Evolutionary conservation across 1,140 invertebrate species (phyloP), one percentile per base, ranked within the genome.

Genomic region (Atopsyche davidsoni): DNA sequence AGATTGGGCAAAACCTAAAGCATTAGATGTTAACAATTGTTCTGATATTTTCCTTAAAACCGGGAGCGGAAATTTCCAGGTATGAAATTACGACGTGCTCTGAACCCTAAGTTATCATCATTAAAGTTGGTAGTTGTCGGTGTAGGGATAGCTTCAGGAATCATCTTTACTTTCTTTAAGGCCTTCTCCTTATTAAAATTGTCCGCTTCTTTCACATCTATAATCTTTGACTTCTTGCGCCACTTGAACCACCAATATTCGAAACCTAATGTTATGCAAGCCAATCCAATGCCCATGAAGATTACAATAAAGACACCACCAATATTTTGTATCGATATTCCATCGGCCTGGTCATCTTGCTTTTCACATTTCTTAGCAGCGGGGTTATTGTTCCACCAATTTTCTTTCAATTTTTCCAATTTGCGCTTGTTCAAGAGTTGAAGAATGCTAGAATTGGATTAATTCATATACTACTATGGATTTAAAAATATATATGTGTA

Each of bases 221-320:
- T 71, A 25, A 82, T 73, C 17, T 67, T 68, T 0, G 79, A 70
- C 52, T 72, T 71, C 57, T 79, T 82, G 47, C 79, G 74, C 66
- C 84, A 85, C 36, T 86, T 83, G 64, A 94, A 96, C 80, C 89
- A 96, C 83, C 91, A 96, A 62, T 96, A 97, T 68, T 98, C 95
- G 34, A 94, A 83, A 0, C 83, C 85, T n/a, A 98, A 71, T 0
- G 92, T 96, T 19, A 96, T 69, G 58, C 92, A 91, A 7, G 94
- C 91, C 60, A 96, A 73, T 0, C 86, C 86, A 32, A 96, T 95
- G 0, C 93, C 93, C 40, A 93, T 89, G 59, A 96, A 92, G 55
- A 96, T 95, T 0, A 96, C 89, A 35, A 98, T 93, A 62, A 98
- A 98, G 0, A 98, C 94, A 1, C 95, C 95, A 31, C 95, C 92